Percentiles rank a stretch among this genome's conserved stretches.
Conservation (phyloP, 1,140 invertebrate species). For the Portunus trituberculatus region DNA sequence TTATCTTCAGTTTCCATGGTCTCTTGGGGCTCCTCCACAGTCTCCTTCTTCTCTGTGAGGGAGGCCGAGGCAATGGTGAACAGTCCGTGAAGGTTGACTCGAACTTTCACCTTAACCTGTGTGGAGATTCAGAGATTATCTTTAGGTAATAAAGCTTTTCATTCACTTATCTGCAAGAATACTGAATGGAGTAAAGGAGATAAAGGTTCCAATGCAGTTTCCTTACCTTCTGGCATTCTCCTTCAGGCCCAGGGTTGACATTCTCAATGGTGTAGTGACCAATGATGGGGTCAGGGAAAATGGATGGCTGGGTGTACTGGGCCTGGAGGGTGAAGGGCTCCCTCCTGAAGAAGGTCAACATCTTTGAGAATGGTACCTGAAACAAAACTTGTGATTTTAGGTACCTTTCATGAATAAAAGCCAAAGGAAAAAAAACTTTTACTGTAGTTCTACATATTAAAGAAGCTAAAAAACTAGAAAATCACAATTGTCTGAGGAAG, state of each 20-base stretch:
- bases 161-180: neutral
- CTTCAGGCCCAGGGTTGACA: constrained; percentile 91
- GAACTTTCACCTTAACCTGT: constrained; percentile 94
- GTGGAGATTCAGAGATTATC: neutral
- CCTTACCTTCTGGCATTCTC: constrained; percentile 89
- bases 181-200: neutral
- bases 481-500: no score
- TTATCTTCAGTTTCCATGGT: constrained; percentile 83
- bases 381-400: neutral
- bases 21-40: constrained; percentile 76
- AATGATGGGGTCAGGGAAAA: constrained; percentile 89
- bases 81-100: constrained; percentile 95
- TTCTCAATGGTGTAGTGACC: constrained; percentile 92
- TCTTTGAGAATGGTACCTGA: constrained; percentile 93
- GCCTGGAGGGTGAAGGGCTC: constrained; percentile 93
- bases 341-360: constrained; percentile 94
- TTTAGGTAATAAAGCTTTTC: neutral
- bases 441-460: neutral
- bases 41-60: constrained; percentile 89
- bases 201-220: neutral
- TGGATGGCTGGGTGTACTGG: constrained; percentile 87
- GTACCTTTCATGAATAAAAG: neutral
- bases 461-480: no score
- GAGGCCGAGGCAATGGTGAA: constrained; percentile 92
- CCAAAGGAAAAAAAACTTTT: neutral